Evolutionary conservation across 2,888 invertebrate species (phyloP).

Genomic region (Halictus ligatus): DNA sequence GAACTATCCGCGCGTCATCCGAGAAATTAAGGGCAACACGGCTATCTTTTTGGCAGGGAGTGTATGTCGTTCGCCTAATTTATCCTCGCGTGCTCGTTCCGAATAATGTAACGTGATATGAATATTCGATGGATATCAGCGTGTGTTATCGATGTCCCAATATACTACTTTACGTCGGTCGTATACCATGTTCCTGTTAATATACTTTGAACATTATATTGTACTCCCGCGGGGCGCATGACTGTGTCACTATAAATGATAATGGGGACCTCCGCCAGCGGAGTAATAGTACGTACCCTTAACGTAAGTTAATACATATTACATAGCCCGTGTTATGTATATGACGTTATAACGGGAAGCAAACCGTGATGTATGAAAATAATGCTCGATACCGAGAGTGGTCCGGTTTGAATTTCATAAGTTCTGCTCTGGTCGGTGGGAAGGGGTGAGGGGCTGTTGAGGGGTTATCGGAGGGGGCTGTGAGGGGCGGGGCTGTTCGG

Average conservation of each 20-base stretch:
- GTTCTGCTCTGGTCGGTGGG: not conserved
- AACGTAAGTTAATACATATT: constrained; percentile 60
- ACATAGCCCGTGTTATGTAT: constrained; percentile 48
- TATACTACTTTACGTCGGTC: constrained; percentile 49
- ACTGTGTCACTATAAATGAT: constrained; percentile 62
- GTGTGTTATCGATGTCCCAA: constrained; percentile 51
- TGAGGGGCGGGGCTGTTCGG: not conserved
- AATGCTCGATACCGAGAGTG: constrained; percentile 32
- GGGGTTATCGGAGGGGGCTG: not conserved
- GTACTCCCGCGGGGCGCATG: constrained; percentile 41
- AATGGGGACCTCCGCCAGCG: constrained; percentile 37
- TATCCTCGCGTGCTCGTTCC: constrained; percentile 16
- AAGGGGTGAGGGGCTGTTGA: not conserved
- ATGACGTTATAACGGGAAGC: constrained; percentile 45
- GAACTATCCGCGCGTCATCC: not conserved
- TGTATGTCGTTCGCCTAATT: constrained; percentile 7
- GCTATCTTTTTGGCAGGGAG: not conserved
- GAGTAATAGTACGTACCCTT: constrained; percentile 54
- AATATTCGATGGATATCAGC: constrained; percentile 60
- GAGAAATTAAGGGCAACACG: not conserved
- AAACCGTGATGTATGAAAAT: constrained; percentile 57
- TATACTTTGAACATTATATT: constrained; percentile 59
- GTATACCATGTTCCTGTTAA: constrained; percentile 37
- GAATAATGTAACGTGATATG: constrained; percentile 35
- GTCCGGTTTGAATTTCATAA: constrained; percentile 49